Base-by-base conservation (phyloP, 1,140 invertebrate genomes). In the Drosophila nebulosa region DNA sequence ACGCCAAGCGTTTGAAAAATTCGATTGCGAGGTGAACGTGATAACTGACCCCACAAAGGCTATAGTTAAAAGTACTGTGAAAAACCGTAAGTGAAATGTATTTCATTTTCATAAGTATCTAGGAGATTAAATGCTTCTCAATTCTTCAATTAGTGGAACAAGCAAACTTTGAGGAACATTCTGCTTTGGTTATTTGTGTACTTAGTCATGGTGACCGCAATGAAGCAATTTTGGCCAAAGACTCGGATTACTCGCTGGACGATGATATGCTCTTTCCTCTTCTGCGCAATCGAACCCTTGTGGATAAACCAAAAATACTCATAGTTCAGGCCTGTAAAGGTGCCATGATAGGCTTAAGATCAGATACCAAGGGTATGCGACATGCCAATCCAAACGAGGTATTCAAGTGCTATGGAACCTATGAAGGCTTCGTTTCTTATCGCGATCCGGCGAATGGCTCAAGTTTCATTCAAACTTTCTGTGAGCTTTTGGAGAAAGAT, bases 281-380 rank as follows among this genome's bases (percentile, higher is more conserved):
- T 14, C 26, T 90, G 18, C 73, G 74, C 32, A 91, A 91, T 68
- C 59, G 60, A 0, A 76, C 75, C 2, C 62, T 91, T 0, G 58
- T 61, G 4, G 51, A 89, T 21, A 91, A 91, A 53, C 90, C 90
- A n/a, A 91, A 91, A 53, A 65, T 91, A n/a, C 55, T 91, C 3
- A 88, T 91, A 14, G 83, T 91, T 7, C 90, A 91, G 62, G 86
- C 90, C 4, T 91, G 90, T 61, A 91, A 91, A 36, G 90, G 76
- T n/a, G 36, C 12, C 5, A 64, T 58, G 9, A 63, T 75, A 1
- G 65, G 63, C 2, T 91, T 85, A 24, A 70, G 77, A 35, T 85
- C 65, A 0, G 89, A 90, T 63, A 53, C 76, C 3, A 62, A n/a
- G n/a, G n/a, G n/a, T n/a, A n/a, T n/a, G n/a, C n/a, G n/a, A n/a